These are phyloP conservation scores for Notothenia coriiceps DNA, from an alignment of 2,113 vertebrate species.

Conservation along the genomic window DNA sequence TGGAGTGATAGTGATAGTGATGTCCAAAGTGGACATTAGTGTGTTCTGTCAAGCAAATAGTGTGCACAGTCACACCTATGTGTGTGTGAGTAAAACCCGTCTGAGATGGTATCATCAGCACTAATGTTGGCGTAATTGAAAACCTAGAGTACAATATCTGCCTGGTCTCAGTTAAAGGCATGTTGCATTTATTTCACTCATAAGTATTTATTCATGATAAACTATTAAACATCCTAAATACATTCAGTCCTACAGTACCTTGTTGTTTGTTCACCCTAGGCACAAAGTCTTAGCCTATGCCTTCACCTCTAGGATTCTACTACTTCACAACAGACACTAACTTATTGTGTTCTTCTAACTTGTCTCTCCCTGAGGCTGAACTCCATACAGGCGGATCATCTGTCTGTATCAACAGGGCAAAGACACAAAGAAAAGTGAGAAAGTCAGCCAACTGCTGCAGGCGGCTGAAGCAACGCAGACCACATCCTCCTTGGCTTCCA, in stretches of 20 bases:
- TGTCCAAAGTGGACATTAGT: background rate
- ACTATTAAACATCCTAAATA: background rate
- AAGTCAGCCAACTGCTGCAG: constrained; percentile 39
- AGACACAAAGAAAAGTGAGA: constrained; percentile 54
- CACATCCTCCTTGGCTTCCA: constrained; percentile 46
- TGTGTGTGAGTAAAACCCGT: background rate
- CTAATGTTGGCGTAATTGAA: background rate
- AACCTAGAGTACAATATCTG: too few species aligned
- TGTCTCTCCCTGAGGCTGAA: constrained; percentile 3
- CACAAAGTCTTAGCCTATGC: background rate
- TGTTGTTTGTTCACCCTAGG: background rate
- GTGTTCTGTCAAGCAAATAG: background rate
- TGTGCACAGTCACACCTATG: background rate
- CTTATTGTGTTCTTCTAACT: constrained; percentile 11
- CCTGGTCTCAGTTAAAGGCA: background rate
- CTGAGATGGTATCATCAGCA: background rate
- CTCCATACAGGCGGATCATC: constrained; percentile 34
- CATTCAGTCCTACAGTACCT: background rate
- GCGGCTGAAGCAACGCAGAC: constrained; percentile 53
- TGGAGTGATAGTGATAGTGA: too few species aligned
- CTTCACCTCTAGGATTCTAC: background rate
- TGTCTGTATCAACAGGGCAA: constrained; percentile 68
- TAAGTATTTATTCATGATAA: too few species aligned
- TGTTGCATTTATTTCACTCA: background rate
- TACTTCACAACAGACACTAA: background rate